Base-by-base conservation (phyloP, 2,797 vertebrate species). In the Thripadectes ignobilis region DNA sequence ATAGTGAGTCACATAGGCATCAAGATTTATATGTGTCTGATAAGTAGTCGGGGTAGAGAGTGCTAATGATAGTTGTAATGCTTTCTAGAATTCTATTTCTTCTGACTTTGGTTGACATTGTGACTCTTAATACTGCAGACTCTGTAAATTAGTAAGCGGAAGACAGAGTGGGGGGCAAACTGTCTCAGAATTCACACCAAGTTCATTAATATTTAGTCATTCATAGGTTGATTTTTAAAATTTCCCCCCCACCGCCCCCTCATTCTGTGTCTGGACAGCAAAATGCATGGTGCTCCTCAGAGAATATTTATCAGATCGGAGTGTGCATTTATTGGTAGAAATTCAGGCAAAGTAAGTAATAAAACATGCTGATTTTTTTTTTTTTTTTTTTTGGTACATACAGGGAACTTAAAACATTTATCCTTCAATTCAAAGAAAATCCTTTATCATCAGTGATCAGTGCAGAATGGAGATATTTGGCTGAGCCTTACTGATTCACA, bases 81-180 rank as follows among this genome's bases (percentile, higher is more conserved):
- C 86, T 93, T 95, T 95, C 87, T 92, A 81, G 93, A 94, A 88
- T 96, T 94, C 91, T 94, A 14, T 96, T 96, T 96, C 93, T 96
- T 77, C 82, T 96, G 95, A 93, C 95, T 93, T 96, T 95, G 72
- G 48, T 93, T 96, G 96, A 96, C 94, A 94, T 95, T 96, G 94
- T 92, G 89, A 93, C 87, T 92, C 88, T 95, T 93, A 96, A 93
- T 91, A 83, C 65, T 92, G 58, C 84, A 96, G 81, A 82, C 69
- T 93, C 76, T 79, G 57, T 94, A 94, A 95, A 93, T 95, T 87
- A 93, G 45, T 93, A 51, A 86, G 58, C 79, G 18, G 52, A 75
- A 92, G 79, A 73, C 41, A 54, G 27, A 54, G 34, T 8, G 39
- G 58, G 39, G 48, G 34, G 73, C 66, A 90, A 65, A 9, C 12